These are phyloP conservation scores for Nasua narica DNA, from an alignment of 2,797 vertebrate species.

Conservation along the genomic window DNA sequence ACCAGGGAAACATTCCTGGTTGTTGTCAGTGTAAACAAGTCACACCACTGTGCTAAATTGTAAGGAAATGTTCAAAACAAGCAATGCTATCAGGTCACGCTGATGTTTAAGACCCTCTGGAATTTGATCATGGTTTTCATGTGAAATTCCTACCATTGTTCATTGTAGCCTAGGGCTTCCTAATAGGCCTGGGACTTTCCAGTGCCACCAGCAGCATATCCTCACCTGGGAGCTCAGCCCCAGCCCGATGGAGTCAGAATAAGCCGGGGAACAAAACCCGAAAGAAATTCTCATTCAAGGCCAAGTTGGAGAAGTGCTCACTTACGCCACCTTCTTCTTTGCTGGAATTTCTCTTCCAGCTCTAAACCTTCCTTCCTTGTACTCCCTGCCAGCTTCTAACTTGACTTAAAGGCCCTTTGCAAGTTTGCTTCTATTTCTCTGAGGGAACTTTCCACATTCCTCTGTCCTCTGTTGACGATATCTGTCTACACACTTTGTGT, in stretches of 20 bases:
- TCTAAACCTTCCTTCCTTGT: not conserved
- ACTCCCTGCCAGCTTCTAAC: not conserved
- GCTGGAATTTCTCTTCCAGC: not conserved
- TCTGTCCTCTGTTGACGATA: not conserved
- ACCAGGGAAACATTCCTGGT: not conserved
- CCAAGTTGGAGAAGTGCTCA: not conserved
- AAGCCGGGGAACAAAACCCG: fast-evolving
- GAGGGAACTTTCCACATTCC: not conserved
- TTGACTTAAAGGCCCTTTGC: not conserved
- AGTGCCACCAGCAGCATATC: fast-evolving
- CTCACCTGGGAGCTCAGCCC: not conserved
- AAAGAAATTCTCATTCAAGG: fast-evolving
- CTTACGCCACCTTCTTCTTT: not conserved
- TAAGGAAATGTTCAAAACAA: not conserved
- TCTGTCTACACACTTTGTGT: not conserved
- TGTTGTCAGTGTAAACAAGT: not conserved
- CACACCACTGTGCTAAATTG: not conserved
- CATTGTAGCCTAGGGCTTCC: not conserved
- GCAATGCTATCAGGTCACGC: not conserved
- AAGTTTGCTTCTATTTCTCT: not conserved
- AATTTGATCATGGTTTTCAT: not conserved
- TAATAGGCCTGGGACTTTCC: not conserved
- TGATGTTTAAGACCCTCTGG: not conserved
- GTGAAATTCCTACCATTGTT: not conserved
- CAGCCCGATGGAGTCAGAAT: not conserved